A percentile compares a stretch with the other conserved stretches of the same genome.
Evolutionary conservation across 2,888 invertebrate genomes (phyloP).

Genomic region (Halictus quadricinctus): DNA sequence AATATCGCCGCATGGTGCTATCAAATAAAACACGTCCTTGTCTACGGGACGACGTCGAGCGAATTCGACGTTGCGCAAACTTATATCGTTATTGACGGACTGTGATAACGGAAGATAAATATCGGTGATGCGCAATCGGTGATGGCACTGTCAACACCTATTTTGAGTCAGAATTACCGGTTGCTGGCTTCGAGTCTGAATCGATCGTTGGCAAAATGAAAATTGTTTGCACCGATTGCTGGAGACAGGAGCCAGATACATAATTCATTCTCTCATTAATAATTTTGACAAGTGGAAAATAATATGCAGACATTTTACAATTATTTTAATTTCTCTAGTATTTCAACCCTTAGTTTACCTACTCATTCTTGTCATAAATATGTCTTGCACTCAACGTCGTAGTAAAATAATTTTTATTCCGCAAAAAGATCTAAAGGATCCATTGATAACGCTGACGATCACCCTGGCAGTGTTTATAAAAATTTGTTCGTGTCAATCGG

Average conservation of each 20-base stretch:
- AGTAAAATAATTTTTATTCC: not conserved
- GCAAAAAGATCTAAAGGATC: not conserved
- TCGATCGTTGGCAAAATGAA: not conserved
- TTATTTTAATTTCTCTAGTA: not conserved
- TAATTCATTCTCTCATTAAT: not conserved
- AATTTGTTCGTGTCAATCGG: not conserved
- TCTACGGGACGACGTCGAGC: not conserved
- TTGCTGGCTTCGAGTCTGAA: not conserved
- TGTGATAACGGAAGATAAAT: not conserved
- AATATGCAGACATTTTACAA: not conserved
- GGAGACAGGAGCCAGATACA: not conserved
- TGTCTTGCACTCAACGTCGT: too few relatives aligned
- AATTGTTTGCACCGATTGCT: not conserved
- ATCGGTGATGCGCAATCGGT: not conserved
- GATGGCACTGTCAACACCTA: not conserved
- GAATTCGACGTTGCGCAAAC: slow-evolving; percentile 5
- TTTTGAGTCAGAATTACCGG: not conserved
- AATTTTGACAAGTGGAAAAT: not conserved
- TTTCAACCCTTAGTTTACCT: not conserved
- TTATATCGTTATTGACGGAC: not conserved
- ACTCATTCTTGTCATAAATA: not conserved
- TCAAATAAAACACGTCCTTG: not conserved
- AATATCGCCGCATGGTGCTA: not conserved
- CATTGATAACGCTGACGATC: not conserved
- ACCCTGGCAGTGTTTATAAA: not conserved